These are phyloP conservation scores for Ptyas mucosa DNA, from an alignment of 2,113 vertebrate genomes.

Conservation along the genomic window DNA sequence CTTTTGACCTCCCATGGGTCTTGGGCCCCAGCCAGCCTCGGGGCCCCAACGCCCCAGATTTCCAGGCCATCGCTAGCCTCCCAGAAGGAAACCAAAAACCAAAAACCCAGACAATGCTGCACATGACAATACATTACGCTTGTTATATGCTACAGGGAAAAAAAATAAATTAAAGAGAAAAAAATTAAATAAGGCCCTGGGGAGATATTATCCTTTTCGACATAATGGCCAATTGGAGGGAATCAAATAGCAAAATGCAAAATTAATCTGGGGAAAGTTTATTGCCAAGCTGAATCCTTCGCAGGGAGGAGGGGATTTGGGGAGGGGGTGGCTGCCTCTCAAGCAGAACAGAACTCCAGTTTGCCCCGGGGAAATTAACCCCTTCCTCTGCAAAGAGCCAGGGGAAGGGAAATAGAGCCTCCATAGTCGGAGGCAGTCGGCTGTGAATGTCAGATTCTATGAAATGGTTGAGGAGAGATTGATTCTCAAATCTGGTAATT, in stretches of 20 bases:
- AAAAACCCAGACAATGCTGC: background rate
- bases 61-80: too few species aligned
- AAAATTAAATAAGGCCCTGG: slow-evolving; percentile 1
- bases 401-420: background rate
- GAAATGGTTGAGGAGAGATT: too few species aligned
- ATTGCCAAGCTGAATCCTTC: background rate
- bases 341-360: background rate
- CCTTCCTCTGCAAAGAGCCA: background rate
- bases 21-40: too few species aligned
- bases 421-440: background rate
- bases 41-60: too few species aligned
- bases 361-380: background rate
- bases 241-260: slow-evolving; percentile 20
- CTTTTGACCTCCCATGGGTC: too few species aligned
- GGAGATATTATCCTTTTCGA: slow-evolving; percentile 1
- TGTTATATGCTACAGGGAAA: slow-evolving; percentile 5
- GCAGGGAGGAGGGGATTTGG: too few species aligned
- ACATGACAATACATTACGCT: background rate
- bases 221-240: slow-evolving; percentile 13
- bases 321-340: background rate
- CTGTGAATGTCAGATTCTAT: too few species aligned
- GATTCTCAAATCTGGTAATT: too few species aligned
- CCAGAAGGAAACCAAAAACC: too few species aligned
- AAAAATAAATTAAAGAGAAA: background rate
- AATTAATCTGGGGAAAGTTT: slow-evolving; percentile 23